A percentile compares a stretch with the other conserved stretches of the same genome.
phyloP scores from a whole-genome alignment of 1,140 invertebrate genomes.

The Agrilus planipennis region DNA sequence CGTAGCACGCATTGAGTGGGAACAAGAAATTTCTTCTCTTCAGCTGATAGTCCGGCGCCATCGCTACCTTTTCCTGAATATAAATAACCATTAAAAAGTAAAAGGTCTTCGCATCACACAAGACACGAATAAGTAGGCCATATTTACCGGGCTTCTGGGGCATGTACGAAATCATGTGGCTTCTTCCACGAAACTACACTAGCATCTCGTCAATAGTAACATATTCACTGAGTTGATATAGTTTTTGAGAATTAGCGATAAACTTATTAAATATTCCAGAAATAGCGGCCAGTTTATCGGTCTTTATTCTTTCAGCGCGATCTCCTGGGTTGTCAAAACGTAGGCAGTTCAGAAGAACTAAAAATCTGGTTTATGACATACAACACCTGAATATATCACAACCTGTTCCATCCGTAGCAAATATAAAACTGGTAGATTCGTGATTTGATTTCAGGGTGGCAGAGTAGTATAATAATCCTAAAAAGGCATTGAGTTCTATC shows the following conservation, averaged over 20 bases:
- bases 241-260: constrained; percentile 17
- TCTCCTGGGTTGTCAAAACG: constrained; percentile 4
- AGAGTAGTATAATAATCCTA: constrained; percentile 3
- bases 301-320: neutral
- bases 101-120: constrained; percentile 2
- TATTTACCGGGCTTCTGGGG: constrained; percentile 1
- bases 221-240: neutral
- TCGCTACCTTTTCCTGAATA: constrained; percentile 29
- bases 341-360: neutral
- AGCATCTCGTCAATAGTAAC: constrained; percentile 2
- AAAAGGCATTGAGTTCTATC: neutral
- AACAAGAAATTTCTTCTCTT: constrained; percentile 18
- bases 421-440: constrained; percentile 1
- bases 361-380: constrained; percentile 1
- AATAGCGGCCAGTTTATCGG: neutral
- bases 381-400: constrained; percentile 1
- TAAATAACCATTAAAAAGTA: constrained; percentile 16
- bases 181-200: neutral
- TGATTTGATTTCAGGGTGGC: constrained; percentile 5
- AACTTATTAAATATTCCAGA: neutral
- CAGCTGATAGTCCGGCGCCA: constrained; percentile 13
- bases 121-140: neutral
- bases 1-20: constrained; percentile 10
- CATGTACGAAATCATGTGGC: neutral
- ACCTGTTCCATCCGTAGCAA: constrained; percentile 7